Conservation (phyloP, 2,888 invertebrate species). For the Hymenopus coronatus region DNA sequence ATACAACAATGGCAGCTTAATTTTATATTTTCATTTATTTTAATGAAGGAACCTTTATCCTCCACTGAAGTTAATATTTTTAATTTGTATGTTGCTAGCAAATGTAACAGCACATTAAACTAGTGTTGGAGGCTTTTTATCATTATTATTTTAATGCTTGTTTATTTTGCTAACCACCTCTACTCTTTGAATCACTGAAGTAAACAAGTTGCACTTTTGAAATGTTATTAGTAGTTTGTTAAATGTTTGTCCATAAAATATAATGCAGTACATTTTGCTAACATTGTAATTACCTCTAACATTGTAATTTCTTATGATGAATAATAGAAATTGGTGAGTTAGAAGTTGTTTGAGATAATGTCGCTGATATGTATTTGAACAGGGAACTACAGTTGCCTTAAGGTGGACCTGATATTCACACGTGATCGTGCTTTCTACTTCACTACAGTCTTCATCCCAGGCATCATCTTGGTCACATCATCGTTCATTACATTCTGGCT, state of each 20-base stretch:
- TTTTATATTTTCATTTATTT: not conserved
- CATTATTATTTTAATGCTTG: not conserved
- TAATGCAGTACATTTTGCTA: not conserved
- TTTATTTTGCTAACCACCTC: not conserved
- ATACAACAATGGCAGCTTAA: too few relatives aligned
- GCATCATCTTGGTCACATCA: constrained; percentile 93
- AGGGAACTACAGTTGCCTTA: constrained; percentile 96
- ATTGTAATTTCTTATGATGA: not conserved
- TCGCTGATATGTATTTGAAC: constrained; percentile 37
- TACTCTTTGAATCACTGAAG: not conserved
- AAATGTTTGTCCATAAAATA: not conserved
- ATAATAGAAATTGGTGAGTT: not conserved
- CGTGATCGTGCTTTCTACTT: constrained; percentile 95
- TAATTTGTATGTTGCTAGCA: not conserved
- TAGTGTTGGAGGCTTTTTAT: not conserved
- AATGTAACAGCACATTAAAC: not conserved
- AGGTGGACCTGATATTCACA: constrained; percentile 90
- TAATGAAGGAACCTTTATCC: not conserved
- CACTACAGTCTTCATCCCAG: constrained; percentile 95
- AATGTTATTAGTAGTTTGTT: not conserved
- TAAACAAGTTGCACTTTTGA: not conserved
- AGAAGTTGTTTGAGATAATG: not conserved
- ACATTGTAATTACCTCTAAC: not conserved
- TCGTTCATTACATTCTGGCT: constrained; percentile 97
- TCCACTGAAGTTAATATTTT: not conserved